Base-by-base conservation (phyloP, 2,113 vertebrate species). In the Garra rufa region DNA sequence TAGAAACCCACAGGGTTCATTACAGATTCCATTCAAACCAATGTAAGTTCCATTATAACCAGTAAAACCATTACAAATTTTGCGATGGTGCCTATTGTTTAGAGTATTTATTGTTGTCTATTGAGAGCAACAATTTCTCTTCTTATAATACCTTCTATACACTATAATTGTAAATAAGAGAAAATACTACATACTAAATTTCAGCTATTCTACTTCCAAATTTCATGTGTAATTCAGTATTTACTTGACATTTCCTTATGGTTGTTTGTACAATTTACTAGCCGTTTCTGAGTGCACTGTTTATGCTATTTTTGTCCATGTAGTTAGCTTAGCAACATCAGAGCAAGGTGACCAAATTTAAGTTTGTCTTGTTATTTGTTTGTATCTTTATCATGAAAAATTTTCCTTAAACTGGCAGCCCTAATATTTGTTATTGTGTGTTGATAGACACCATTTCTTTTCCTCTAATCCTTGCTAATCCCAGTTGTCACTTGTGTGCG, bases 391-490 rank as follows among this genome's bases (percentile, higher is more conserved):
- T 21, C 34, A 70, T 38, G 8, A 13, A 10, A 10, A 21, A 21
- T 10, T 0, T 38, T 21, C 17, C 21, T 69, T 38, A 34, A 34
- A 21, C 5, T 10, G 17, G 19, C 30, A 70, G 67, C 34, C 7
- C 9, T n/a, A 70, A 11, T 70, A n/a, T n/a, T n/a, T 70, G 5
- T n/a, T 70, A 41, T 69, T 69, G 30, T 10, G 15, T 55, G n/a
- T 48, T 76, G 84, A 76, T 85, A 71, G 38, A 52, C 30, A 69
- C 65, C 2, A 41, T 70, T 70, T 6, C 9, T 17, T 70, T 70
- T 70, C 19, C 34, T 69, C 4, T 38, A n/a, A 9, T 69, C 9
- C 21, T 69, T n/a, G 41, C 19, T 41, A n/a, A n/a, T n/a, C n/a
- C n/a, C n/a, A n/a, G n/a, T n/a, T n/a, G n/a, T n/a, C n/a, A n/a